These are phyloP conservation scores for Apteryx owenii DNA, from an alignment of 2,113 vertebrate species.

Conservation along the genomic window DNA sequence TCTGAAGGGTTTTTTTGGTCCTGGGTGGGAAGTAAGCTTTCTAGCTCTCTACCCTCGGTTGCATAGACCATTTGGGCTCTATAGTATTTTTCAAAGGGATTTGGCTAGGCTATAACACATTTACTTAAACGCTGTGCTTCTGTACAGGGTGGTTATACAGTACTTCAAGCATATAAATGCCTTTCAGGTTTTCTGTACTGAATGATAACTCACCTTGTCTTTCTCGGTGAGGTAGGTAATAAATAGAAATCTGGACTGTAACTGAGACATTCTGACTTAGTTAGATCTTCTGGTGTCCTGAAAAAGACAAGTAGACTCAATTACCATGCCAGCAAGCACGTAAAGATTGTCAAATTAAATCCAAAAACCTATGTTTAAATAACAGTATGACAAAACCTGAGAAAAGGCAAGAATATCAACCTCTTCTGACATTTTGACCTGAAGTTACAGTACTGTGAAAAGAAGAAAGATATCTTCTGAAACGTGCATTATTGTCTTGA, in stretches of 20 bases:
- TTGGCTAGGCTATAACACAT: slow-evolving; percentile 10
- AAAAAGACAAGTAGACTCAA: slow-evolving; percentile 91
- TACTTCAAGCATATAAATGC: slow-evolving; percentile 74
- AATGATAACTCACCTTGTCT: slow-evolving; percentile 92
- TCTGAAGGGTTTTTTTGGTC: slow-evolving; percentile 25
- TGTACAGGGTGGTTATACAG: slow-evolving; percentile 8
- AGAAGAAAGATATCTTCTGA: neutral
- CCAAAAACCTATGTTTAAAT: slow-evolving; percentile 47
- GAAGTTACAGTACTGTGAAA: neutral
- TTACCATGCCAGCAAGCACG: slow-evolving; percentile 80
- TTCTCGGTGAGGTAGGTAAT: slow-evolving; percentile 84
- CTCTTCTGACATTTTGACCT: slow-evolving; percentile 32
- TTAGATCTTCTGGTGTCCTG: slow-evolving; percentile 87
- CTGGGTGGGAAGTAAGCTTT: slow-evolving; percentile 25
- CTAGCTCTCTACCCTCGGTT: neutral
- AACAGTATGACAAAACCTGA: slow-evolving; percentile 20
- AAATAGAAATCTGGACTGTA: slow-evolving; percentile 82
- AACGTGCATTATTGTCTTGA: neutral
- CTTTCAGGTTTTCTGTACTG: slow-evolving; percentile 74
- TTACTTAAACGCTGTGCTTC: slow-evolving; percentile 22
- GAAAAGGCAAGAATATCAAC: slow-evolving; percentile 51
- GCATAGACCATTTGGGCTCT: neutral
- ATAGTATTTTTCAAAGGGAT: neutral
- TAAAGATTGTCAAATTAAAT: slow-evolving; percentile 83
- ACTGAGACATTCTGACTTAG: slow-evolving; percentile 87